Conservation (phyloP, 2,113 vertebrate species). For the Cathartes aura region DNA sequence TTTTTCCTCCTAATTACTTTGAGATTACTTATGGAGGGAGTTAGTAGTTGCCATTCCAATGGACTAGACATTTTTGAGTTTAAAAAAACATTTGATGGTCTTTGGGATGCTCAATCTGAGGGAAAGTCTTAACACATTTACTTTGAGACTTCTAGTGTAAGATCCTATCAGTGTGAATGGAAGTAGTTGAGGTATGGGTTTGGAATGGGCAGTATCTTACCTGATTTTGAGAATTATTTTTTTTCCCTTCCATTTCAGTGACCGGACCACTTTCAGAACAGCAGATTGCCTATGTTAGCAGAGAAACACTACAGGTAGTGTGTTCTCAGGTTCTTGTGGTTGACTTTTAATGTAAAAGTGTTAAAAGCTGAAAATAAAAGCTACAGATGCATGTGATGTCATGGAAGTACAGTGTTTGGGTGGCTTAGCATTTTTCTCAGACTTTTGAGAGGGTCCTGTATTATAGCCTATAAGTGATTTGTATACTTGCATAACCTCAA, state of each 20-base stretch:
- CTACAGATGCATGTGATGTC: neutral
- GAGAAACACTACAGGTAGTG: constrained; percentile 96
- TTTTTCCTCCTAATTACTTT: neutral
- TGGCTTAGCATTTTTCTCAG: neutral
- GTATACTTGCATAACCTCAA: neutral
- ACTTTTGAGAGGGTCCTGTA: neutral
- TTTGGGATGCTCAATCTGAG: neutral
- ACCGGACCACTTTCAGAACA: constrained; percentile 96
- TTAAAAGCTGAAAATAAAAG: neutral
- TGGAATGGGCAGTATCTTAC: neutral
- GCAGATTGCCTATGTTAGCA: constrained; percentile 97
- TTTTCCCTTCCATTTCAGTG: constrained; percentile 76
- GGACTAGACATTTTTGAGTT: neutral
- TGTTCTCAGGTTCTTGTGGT: neutral
- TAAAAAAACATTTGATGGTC: neutral
- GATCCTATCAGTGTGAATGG: neutral
- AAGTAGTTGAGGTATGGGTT: neutral
- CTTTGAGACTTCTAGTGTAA: neutral
- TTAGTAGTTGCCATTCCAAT: neutral
- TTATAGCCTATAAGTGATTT: neutral
- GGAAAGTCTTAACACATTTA: neutral
- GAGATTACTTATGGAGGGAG: neutral
- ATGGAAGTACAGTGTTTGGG: neutral
- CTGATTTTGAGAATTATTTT: neutral
- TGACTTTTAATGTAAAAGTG: neutral